Evolutionary conservation across 1,140 invertebrate genomes (phyloP).

Genomic region (Platyura marginata): DNA sequence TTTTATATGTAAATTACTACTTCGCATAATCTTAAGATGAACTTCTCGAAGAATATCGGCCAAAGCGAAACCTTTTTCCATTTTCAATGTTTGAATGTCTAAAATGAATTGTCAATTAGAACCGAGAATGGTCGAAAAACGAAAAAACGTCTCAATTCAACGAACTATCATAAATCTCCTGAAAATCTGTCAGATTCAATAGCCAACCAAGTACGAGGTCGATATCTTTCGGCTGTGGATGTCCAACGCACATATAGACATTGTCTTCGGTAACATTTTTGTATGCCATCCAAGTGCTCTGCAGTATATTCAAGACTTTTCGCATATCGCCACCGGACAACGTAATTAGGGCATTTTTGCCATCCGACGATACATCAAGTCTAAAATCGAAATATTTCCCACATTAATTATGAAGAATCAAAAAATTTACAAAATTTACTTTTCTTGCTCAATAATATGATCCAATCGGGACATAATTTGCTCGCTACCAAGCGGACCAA

Average conservation of each 20-base stretch:
- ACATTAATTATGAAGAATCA: neutral
- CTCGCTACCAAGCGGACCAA: conserved; percentile 69
- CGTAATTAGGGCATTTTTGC: conserved; percentile 74
- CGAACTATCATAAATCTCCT: conserved; percentile 68
- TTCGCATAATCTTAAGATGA: conserved; percentile 66
- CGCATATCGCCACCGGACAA: conserved; percentile 96
- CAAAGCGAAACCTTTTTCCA: conserved; percentile 71
- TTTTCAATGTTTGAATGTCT: conserved; percentile 75
- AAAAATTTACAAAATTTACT: conserved; percentile 32
- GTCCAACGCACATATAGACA: conserved; percentile 93
- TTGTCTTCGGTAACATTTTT: conserved; percentile 73
- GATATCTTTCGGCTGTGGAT: conserved; percentile 81
- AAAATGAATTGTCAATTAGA: conserved; percentile 10
- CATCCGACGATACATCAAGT: conserved; percentile 73
- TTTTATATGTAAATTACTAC: conserved; percentile 34
- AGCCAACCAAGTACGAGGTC: conserved; percentile 77
- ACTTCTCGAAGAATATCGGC: conserved; percentile 81
- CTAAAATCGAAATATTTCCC: conserved; percentile 25
- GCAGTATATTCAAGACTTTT: conserved; percentile 87
- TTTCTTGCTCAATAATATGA: conserved; percentile 70
- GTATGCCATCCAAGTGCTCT: conserved; percentile 82
- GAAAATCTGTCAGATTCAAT: conserved; percentile 67
- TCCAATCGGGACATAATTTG: conserved; percentile 84
- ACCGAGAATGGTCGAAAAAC: neutral
- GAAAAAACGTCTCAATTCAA: neutral